A percentile compares a stretch with the other conserved stretches of the same genome.
These are phyloP conservation scores for Forbesichthys papilliferus DNA, from an alignment of 2,113 vertebrate species.

Conservation along the genomic window DNA sequence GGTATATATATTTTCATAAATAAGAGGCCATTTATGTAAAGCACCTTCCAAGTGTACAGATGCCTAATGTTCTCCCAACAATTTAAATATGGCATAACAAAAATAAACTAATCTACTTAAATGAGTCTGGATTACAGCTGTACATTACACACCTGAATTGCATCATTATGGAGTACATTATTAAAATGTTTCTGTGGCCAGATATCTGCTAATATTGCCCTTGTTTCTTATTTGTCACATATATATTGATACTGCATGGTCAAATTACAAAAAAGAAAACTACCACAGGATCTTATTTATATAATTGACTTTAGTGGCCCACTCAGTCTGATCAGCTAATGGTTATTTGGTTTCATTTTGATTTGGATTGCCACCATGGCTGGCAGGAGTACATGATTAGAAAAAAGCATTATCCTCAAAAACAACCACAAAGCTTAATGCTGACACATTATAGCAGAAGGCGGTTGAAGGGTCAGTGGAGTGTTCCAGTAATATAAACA, in stretches of 20 bases:
- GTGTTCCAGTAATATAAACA: no score
- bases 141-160: conserved; percentile 34
- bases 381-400: conserved; percentile 60
- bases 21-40: no score
- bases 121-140: conserved; percentile 28
- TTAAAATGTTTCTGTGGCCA: conserved; percentile 35
- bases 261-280: conserved; percentile 53
- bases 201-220: conserved; percentile 6
- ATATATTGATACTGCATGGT: conserved; percentile 47
- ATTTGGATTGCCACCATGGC: conserved; percentile 62
- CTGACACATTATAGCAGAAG: no score
- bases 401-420: conserved; percentile 10
- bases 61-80: no score
- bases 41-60: no score
- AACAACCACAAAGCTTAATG: no score
- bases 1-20: no score
- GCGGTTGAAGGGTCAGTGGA: no score
- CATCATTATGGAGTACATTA: conserved; percentile 35
- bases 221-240: conserved; percentile 22
- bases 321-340: conserved; percentile 65
- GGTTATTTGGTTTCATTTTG: conserved; percentile 60
- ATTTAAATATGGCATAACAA: conserved; percentile 12
- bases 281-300: conserved; percentile 53
- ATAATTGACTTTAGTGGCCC: conserved; percentile 40
- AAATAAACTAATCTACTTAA: conserved; percentile 32